Conservation (phyloP, 2,888 invertebrate species). For the Ectropis crepuscularia region DNA sequence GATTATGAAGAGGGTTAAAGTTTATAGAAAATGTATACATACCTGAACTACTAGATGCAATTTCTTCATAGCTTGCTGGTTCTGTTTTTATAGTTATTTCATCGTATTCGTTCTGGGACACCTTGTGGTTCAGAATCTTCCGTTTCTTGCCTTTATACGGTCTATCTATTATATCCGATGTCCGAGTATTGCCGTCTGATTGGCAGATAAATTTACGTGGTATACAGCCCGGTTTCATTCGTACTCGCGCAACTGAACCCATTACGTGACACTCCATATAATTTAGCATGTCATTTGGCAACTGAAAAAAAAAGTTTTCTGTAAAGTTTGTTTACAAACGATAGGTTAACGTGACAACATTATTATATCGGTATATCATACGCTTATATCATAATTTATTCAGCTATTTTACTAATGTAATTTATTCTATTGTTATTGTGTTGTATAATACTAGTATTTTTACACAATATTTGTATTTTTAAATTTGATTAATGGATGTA, state of each 20-base stretch:
- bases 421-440: too few species aligned
- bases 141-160: background rate
- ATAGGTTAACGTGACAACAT: too few species aligned
- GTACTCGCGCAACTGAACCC: slow-evolving; percentile 35
- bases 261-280: slow-evolving; percentile 41
- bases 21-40: too few species aligned
- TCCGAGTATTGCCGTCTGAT: slow-evolving; percentile 13
- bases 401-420: too few species aligned
- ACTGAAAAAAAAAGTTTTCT: too few species aligned
- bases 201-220: slow-evolving; percentile 41
- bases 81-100: background rate
- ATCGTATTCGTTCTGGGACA: background rate
- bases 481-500: too few species aligned
- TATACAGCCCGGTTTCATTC: slow-evolving; percentile 38
- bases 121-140: background rate
- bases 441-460: too few species aligned
- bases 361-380: too few species aligned
- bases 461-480: too few species aligned
- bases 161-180: background rate
- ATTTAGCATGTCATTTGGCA: slow-evolving; percentile 43
- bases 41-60: slow-evolving; percentile 7
- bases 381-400: too few species aligned
- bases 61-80: background rate
- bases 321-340: too few species aligned
- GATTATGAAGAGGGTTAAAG: too few species aligned